A percentile compares a stretch with the other conserved stretches of the same genome.
These are phyloP conservation scores for Ophiodon elongatus DNA, from an alignment of 2,113 vertebrate species.

Conservation along the genomic window DNA sequence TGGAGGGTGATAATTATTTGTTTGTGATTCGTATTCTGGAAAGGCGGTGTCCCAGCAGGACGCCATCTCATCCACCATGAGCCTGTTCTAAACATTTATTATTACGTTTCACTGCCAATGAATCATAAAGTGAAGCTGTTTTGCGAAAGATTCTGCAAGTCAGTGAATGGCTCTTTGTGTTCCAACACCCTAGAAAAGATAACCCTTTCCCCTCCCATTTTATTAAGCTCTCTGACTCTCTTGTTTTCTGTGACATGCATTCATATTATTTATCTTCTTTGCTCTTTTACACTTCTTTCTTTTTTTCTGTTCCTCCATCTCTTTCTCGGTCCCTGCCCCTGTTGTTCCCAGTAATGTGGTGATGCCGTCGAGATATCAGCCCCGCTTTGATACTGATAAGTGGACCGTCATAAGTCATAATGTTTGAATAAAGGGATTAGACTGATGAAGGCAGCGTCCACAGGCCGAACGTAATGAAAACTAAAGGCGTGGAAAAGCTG, in stretches of 20 bases:
- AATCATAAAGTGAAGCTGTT: constrained; percentile 5
- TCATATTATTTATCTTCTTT: constrained; percentile 17
- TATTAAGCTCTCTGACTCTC: constrained; percentile 16
- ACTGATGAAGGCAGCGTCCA: constrained; percentile 47
- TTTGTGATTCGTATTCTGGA: constrained; percentile 7
- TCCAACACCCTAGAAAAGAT: constrained; percentile 32
- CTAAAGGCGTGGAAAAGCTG: constrained; percentile 22
- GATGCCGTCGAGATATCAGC: constrained; percentile 48
- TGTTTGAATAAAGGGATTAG: constrained; percentile 67
- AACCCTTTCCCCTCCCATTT: not conserved
- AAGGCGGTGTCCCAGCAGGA: constrained; percentile 2
- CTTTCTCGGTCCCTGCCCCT: not conserved
- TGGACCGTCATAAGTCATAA: constrained; percentile 46
- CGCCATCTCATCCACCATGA: not conserved
- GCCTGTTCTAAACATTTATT: constrained; percentile 17
- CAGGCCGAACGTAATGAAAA: constrained; percentile 46
- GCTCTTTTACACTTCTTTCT: constrained; percentile 4
- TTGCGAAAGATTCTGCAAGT: constrained; percentile 6
- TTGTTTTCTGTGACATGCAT: constrained; percentile 33
- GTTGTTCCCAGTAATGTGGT: constrained; percentile 52
- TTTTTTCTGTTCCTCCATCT: not conserved
- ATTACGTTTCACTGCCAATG: constrained; percentile 3
- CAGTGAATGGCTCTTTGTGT: constrained; percentile 11
- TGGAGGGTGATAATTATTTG: not conserved
- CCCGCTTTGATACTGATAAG: constrained; percentile 61